phyloP scores from a whole-genome alignment of 1,140 invertebrate species.

The Drosophila rhopaloa region DNA sequence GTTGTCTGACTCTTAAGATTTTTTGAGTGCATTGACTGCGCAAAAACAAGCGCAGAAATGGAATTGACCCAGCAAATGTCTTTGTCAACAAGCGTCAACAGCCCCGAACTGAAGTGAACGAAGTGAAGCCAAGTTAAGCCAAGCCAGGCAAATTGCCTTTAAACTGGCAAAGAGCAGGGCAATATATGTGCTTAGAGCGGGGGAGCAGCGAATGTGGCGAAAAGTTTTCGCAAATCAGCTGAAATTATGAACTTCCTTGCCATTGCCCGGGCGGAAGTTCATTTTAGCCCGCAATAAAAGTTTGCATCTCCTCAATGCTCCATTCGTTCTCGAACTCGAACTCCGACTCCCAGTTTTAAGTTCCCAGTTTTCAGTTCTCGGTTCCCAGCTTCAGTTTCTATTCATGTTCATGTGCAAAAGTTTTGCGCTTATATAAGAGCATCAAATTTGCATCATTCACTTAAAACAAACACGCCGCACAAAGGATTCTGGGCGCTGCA shows the following conservation, averaged over 20 bases:
- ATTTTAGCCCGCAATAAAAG: conserved; percentile 82
- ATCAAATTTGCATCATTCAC: conserved; percentile 83
- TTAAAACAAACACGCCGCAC: conserved; percentile 71
- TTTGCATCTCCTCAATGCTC: conserved; percentile 64
- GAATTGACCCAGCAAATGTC: conserved; percentile 71
- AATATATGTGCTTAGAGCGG: conserved; percentile 1
- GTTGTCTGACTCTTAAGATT: too few relatives aligned
- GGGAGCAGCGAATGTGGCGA: conserved; percentile 49
- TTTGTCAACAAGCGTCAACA: conserved; percentile 70
- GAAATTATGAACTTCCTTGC: conserved; percentile 82
- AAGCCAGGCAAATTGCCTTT: conserved; percentile 69
- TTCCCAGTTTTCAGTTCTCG: background rate
- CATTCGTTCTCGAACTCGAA: conserved; percentile 28
- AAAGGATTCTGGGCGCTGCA: conserved; percentile 44
- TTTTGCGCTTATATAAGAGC: conserved; percentile 77
- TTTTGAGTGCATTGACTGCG: conserved; percentile 1
- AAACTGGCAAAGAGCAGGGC: conserved; percentile 53
- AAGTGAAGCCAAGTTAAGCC: conserved; percentile 46
- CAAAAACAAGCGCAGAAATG: conserved; percentile 47
- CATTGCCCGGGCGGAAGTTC: conserved; percentile 74
- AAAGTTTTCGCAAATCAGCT: conserved; percentile 78
- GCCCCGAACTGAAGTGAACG: conserved; percentile 28
- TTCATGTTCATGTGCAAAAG: conserved; percentile 79
- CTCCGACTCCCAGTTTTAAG: background rate
- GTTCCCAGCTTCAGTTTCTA: conserved; percentile 21